phyloP scores from a whole-genome alignment of 2,113 vertebrate genomes.

The Chrysemys picta region DNA sequence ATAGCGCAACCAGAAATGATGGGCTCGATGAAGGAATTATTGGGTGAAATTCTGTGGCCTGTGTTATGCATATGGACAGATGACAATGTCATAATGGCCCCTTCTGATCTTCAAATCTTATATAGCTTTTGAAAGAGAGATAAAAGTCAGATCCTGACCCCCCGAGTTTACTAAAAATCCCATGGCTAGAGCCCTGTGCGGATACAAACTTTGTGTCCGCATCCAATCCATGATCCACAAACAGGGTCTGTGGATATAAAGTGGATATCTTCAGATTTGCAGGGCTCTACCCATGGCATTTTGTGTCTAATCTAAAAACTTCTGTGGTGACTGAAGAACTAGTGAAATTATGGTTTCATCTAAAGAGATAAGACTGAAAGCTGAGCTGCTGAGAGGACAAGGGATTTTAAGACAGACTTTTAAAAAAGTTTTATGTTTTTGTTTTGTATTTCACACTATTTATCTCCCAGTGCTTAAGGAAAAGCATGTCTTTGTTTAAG shows the following conservation, averaged over 20 bases:
- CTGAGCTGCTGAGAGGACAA: background rate
- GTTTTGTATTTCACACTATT: background rate
- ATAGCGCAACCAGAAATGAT: background rate
- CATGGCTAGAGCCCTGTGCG: no score
- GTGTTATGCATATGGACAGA: background rate
- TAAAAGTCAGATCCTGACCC: background rate
- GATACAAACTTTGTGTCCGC: no score
- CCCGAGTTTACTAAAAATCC: background rate
- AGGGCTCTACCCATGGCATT: no score
- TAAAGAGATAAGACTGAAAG: background rate
- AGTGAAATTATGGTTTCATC: background rate
- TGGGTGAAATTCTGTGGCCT: background rate
- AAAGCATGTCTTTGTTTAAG: background rate
- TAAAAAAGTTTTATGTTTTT: background rate
- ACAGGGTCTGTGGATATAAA: no score
- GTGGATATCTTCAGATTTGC: no score
- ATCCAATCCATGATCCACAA: no score
- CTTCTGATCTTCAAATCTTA: background rate
- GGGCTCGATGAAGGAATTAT: background rate
- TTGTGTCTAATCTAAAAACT: no score
- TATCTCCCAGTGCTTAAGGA: background rate
- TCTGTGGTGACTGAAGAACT: background rate
- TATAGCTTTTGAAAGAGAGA: background rate
- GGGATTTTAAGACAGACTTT: background rate
- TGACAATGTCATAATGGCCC: background rate